Evolutionary conservation across 2,888 invertebrate genomes (phyloP), one percentile per base, ranked within the genome.

Genomic region (Acronicta aceris): DNA sequence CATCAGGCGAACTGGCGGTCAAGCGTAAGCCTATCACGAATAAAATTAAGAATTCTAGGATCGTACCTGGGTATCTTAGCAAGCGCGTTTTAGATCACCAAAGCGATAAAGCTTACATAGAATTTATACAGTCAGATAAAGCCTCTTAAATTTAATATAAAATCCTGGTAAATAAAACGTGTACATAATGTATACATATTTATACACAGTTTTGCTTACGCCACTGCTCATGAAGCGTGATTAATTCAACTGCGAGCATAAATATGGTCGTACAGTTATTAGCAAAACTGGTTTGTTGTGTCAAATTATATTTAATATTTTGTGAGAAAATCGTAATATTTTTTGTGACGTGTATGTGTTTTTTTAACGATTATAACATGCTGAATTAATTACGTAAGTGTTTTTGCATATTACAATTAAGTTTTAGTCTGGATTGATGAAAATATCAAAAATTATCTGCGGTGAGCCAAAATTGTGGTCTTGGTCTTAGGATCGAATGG

Each of bases 231-330:
- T 8, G 10, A 7, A 53, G 56, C 64, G 69, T 70, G 50, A 53
- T 70, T 62, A 70, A 70, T 57, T 61, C 30, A 46, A 47, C 52
- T 62, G 42, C 25, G 47, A 57, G 13, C 30, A 42, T 53, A 62
- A 69, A 63, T 43, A 47, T 36, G 16, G 16, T 6, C 1, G 52
- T 47, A 74, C 56, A 10, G 10, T 25, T 17, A 36, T 17, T 49
- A n/a, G 16, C 33, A 56, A 0, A 54, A 74, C 75, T 70, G 71
- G 36, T 41, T 74, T 62, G 13, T 56, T 46, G 15, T 62, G 75
- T 74, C 7, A 5, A n/a, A 40, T 15, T 47, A 43, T 45, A 8
- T 15, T 16, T 27, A 16, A 25, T 58, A 16, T 46, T 30, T 41
- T 27, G 16, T 27, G 25, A 16, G 17, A 13, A 41, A 47, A 5